Percentiles rank a stretch among this genome's conserved stretches.
Evolutionary conservation across 1,140 invertebrate species (phyloP).

Genomic region (roundworm (Caenorhabditis elegans)): WBcel235 BX284603.4:5489001-5489500

Average conservation of each 20-base stretch:
- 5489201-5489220: slow-evolving; percentile 44
- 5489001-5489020: no score
- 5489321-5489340: slow-evolving; percentile 52
- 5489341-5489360: slow-evolving; percentile 5
- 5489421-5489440: slow-evolving; percentile 45
- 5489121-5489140: no score
- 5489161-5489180: background rate
- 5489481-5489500: no score
- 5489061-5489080: no score
- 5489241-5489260: slow-evolving; percentile 16
- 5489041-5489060: no score
- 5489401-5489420: slow-evolving; percentile 47
- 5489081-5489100: no score
- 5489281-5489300: slow-evolving; percentile 14
- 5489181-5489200: slow-evolving; percentile 50
- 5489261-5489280: slow-evolving; percentile 37
- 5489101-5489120: no score
- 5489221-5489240: slow-evolving; percentile 29
- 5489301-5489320: slow-evolving; percentile 52
- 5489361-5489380: background rate
- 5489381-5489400: no score
- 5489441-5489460: slow-evolving; percentile 24
- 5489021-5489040: no score
- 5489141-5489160: no score
- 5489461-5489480: slow-evolving; percentile 12